These are phyloP conservation scores for Nasonia vitripennis DNA, from an alignment of 1,140 invertebrate genomes.

Conservation along the genomic window DNA sequence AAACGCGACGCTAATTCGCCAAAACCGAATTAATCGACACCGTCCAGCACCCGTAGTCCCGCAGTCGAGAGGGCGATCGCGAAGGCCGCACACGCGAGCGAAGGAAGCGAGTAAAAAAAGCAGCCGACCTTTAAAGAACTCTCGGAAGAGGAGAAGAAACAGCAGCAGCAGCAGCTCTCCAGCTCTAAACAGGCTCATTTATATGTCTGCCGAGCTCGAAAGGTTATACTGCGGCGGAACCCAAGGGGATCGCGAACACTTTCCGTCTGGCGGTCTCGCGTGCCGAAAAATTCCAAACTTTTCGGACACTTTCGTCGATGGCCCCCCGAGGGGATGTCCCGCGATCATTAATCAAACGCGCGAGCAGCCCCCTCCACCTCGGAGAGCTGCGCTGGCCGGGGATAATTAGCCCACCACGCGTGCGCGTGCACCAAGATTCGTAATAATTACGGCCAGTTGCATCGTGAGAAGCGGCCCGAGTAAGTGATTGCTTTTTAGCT, in stretches of 20 bases:
- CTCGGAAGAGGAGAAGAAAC: not conserved
- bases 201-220: constrained; percentile 24
- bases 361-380: not conserved
- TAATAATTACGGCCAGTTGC: constrained; percentile 31
- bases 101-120: too few species aligned
- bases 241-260: constrained; percentile 7
- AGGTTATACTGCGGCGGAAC: not conserved
- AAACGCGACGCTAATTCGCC: too few species aligned
- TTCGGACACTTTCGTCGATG: constrained; percentile 22
- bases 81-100: too few species aligned
- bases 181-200: constrained; percentile 53
- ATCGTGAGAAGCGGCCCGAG: not conserved
- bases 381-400: not conserved
- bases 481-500: constrained; percentile 30
- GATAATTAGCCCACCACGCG: constrained; percentile 29
- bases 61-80: too few species aligned
- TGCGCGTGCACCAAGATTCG: not conserved
- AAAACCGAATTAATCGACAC: too few species aligned
- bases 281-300: constrained; percentile 18
- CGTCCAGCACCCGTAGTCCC: too few species aligned
- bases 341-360: constrained; percentile 39
- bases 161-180: not conserved
- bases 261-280: not conserved
- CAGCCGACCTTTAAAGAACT: not conserved
- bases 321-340: constrained; percentile 4